Base-by-base conservation (phyloP, 1,140 invertebrate species). In the Drosophila bocqueti region DNA sequence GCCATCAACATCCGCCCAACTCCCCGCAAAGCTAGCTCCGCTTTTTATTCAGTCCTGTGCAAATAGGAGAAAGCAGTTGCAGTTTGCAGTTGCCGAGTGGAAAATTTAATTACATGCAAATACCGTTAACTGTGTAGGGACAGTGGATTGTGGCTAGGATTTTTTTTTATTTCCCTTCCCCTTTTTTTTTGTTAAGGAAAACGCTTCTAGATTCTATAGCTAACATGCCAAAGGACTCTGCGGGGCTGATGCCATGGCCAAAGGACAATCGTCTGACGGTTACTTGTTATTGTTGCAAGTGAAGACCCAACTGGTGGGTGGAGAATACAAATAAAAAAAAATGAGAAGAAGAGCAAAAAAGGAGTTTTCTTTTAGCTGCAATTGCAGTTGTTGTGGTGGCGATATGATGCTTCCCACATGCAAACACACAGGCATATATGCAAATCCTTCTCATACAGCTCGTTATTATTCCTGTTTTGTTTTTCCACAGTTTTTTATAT, bases 41-140 rank as follows among this genome's bases (percentile, higher is more conserved):
- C 26, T 71, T 71, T 80, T 61, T 79, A 64, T 81, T 61, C 79
- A 76, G 73, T 81, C 42, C 58, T 83, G 59, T 59, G 76, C 81
- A 83, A 83, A 83, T 83, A 83, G 58, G 59, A 68, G 73, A 84
- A 65, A 80, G 69, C 79, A 81, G 81, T 81, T 79, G 80, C 81
- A 83, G 80, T 81, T 81, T 71, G 62, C 79, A 76, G 79, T 79
- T 83, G 75, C 59, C 76, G 79, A 84, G 81, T 84, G 81, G 67
- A 84, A 80, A 84, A 84, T 84, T 84, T 84, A 84, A 84, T 84
- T 84, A 84, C 81, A 84, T 84, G 81, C 81, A 84, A 84, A 84
- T 84, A 84, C 72, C 72, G 76, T 84, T 84, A 80, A 80, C 81
- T 67, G 76, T 63, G 62, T 42, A 46, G 69, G 38, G 45, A 43